Evolutionary conservation across 2,888 invertebrate genomes (phyloP).

Genomic region (Tachina lurida): DNA sequence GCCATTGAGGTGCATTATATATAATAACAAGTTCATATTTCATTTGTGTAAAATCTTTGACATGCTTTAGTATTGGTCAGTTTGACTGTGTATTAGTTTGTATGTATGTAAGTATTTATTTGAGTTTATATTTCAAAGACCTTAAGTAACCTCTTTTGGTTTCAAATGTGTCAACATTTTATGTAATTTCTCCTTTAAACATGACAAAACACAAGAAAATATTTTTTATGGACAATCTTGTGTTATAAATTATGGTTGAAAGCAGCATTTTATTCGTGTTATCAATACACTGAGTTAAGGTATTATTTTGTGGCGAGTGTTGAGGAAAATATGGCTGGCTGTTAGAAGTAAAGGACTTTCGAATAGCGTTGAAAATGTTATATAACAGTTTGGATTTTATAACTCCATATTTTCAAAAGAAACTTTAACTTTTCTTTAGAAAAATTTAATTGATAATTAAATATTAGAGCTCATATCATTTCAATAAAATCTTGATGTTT

Average conservation of each 20-base stretch:
- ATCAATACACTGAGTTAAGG: not conserved
- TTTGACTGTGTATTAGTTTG: slow-evolving; percentile 8
- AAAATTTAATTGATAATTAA: too few relatives aligned
- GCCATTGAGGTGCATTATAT: slow-evolving; percentile 46
- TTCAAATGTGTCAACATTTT: slow-evolving; percentile 51
- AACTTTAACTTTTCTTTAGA: too few relatives aligned
- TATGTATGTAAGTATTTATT: not conserved
- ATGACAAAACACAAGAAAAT: slow-evolving; percentile 50
- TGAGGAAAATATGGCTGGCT: not conserved
- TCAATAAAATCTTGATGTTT: too few relatives aligned
- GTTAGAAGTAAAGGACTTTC: too few relatives aligned
- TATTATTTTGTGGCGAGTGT: not conserved
- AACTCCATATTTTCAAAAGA: too few relatives aligned
- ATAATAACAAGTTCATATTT: not conserved
- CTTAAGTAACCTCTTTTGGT: slow-evolving; percentile 31
- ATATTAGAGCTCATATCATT: too few relatives aligned
- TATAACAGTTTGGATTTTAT: too few relatives aligned
- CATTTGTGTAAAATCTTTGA: slow-evolving; percentile 27
- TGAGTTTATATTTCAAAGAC: slow-evolving; percentile 2
- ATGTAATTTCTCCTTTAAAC: slow-evolving; percentile 35
- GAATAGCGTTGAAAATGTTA: too few relatives aligned
- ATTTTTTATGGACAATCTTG: slow-evolving; percentile 18
- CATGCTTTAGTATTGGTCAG: slow-evolving; percentile 37
- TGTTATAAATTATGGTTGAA: slow-evolving; percentile 16
- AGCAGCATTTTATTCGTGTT: not conserved